These are phyloP conservation scores for Rhinogobius similis DNA, from an alignment of 2,113 vertebrate species.

Conservation along the genomic window DNA sequence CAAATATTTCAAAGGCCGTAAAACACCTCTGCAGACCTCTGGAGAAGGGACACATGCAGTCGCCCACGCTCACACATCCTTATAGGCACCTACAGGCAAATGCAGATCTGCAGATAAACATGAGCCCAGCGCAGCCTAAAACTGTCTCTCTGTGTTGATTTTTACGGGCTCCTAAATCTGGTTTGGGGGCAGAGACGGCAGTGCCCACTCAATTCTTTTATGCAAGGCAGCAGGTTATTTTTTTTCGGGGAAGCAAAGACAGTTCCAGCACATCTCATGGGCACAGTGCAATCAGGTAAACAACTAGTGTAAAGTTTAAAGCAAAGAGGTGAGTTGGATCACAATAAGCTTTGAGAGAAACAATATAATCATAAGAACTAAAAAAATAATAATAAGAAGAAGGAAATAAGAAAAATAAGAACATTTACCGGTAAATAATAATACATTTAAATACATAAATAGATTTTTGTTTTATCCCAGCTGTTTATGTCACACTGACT, in stretches of 20 bases:
- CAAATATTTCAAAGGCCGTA: constrained; percentile 63
- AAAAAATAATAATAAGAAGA: not conserved
- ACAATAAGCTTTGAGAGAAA: not conserved
- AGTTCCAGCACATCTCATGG: constrained; percentile 66
- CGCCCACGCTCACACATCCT: constrained; percentile 39
- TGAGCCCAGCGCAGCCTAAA: constrained; percentile 75
- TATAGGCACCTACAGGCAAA: constrained; percentile 71
- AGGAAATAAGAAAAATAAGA: too few species aligned
- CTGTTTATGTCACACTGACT: too few species aligned
- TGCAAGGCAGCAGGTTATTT: constrained; percentile 73
- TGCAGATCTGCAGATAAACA: constrained; percentile 72
- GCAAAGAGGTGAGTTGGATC: constrained; percentile 25
- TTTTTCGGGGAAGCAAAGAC: constrained; percentile 71
- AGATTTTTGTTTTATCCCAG: too few species aligned
- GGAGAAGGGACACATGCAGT: constrained; percentile 62
- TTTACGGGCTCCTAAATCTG: constrained; percentile 77
- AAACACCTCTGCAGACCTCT: constrained; percentile 63
- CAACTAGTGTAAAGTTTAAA: constrained; percentile 56
- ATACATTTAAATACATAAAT: too few species aligned
- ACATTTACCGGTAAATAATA: too few species aligned
- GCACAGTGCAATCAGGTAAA: constrained; percentile 69
- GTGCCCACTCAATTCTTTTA: constrained; percentile 79
- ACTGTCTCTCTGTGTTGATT: constrained; percentile 77
- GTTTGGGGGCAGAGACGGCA: constrained; percentile 76
- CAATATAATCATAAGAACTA: not conserved